These are phyloP conservation scores for Neostethus bicornis DNA, from an alignment of 2,797 vertebrate species.

Conservation along the genomic window DNA sequence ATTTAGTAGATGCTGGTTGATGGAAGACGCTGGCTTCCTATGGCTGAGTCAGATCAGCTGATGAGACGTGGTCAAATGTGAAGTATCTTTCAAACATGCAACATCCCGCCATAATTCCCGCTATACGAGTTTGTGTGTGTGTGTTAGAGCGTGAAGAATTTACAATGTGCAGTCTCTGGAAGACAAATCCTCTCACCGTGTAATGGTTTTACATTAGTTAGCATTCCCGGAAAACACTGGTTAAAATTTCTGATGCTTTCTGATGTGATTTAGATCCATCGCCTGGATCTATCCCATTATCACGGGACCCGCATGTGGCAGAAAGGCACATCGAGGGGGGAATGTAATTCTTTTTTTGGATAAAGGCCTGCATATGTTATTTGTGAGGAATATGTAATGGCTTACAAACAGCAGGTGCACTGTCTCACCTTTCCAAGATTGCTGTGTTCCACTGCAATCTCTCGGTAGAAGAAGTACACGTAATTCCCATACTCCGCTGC, in stretches of 20 bases:
- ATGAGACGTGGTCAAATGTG: constrained; percentile 59
- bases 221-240: constrained; percentile 51
- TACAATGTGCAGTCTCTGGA: constrained; percentile 15
- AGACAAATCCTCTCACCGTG: constrained; percentile 60
- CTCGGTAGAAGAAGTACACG: constrained; percentile 98
- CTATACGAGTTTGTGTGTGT: constrained; percentile 30
- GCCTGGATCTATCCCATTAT: constrained; percentile 49
- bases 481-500: constrained; percentile 97
- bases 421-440: constrained; percentile 94
- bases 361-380: constrained; percentile 23
- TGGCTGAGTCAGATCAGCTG: constrained; percentile 46
- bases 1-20: constrained; percentile 82
- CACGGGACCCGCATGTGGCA: constrained; percentile 42
- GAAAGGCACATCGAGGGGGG: constrained; percentile 34
- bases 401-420: constrained; percentile 41
- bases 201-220: constrained; percentile 66
- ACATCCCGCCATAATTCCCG: constrained; percentile 54
- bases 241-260: constrained; percentile 50
- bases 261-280: constrained; percentile 37
- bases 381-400: constrained; percentile 37
- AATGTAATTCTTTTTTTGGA: constrained; percentile 32
- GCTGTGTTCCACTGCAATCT: constrained; percentile 97
- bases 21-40: constrained; percentile 70
- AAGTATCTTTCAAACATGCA: constrained; percentile 43
- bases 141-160: constrained; percentile 18